Percentiles rank a stretch among this genome's conserved stretches.
phyloP scores from a whole-genome alignment of 2,888 invertebrate genomes.

The Cheilosia pagana region DNA sequence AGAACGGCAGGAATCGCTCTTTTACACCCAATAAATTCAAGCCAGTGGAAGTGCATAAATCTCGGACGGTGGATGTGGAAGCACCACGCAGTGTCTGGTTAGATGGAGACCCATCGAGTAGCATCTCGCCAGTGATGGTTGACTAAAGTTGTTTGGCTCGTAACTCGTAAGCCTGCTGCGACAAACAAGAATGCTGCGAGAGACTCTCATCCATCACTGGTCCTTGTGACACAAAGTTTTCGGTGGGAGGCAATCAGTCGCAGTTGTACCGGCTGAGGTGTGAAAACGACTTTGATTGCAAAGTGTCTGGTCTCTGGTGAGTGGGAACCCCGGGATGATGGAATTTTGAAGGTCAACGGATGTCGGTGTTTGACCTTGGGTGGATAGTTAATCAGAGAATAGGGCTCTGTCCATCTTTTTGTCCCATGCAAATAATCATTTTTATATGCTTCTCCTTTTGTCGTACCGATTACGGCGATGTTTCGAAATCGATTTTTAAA shows the following conservation, averaged over 20 bases:
- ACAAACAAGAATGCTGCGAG: constrained; percentile 57
- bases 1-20: constrained; percentile 62
- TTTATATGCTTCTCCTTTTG: too few relatives aligned
- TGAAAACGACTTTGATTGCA: constrained; percentile 6
- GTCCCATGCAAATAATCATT: too few relatives aligned
- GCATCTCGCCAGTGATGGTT: constrained; percentile 59
- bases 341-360: constrained; percentile 7
- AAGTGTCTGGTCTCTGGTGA: constrained; percentile 1
- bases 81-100: constrained; percentile 54
- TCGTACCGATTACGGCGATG: too few relatives aligned
- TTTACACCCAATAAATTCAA: constrained; percentile 68
- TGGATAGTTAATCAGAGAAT: neutral
- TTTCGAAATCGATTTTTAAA: too few relatives aligned
- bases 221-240: constrained; percentile 42
- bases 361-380: neutral
- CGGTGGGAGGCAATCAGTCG: neutral
- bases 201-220: constrained; percentile 62
- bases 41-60: constrained; percentile 64
- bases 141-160: constrained; percentile 38
- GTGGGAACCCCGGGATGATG: neutral
- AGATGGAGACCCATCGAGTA: constrained; percentile 33
- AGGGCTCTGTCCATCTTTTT: too few relatives aligned
- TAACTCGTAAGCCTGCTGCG: constrained; percentile 52
- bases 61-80: constrained; percentile 38
- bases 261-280: constrained; percentile 15